Evolutionary conservation across 2,113 vertebrate species (phyloP), one percentile per base, ranked within the genome.

Genomic region (Saccopteryx leptura): DNA sequence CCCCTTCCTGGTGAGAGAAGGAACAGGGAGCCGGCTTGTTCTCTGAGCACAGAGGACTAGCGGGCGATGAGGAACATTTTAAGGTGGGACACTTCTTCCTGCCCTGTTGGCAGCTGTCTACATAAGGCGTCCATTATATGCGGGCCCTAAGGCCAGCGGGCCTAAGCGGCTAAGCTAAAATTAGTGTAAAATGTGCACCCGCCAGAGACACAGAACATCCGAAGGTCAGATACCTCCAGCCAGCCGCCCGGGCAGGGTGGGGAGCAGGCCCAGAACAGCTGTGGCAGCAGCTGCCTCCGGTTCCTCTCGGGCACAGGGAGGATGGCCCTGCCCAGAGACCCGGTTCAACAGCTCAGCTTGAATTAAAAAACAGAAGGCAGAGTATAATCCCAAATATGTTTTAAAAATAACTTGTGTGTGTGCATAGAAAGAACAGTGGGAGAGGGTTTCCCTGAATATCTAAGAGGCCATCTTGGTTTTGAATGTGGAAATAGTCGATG

Each of bases 11-110:
- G 97, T 97, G 94, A 58, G 75, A 79, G 31, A 92, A 75, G 8
- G 98, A 98, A 99, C 98, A 98, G 98, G 98, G 71, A 97, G 81
- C 93, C 0, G 65, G 93, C 98, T 98, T 98, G 98, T 99, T 98
- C 98, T 98, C 98, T 0, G 0, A 60, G 74, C 69, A 93, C 97
- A 96, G 93, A 97, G 88, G 84, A 97, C 97, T 98, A 97, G 97
- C 94, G 3, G 21, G 75, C 66, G 75, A 79, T 19, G 95, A 83
- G 97, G 95, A 96, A 94, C 75, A 14, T 56, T 95, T 97, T 58
- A 84, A 98, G 98, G 97, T 1, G 95, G 98, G 98, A 96, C 74
- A 0, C 18, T 75, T 9, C 92, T 94, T 96, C 95, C 88, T 46
- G 74, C 68, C 7, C 81, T 0, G 9, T 82, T 94, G 97, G 97